These are phyloP conservation scores for Orchesella cincta DNA, from an alignment of 1,140 invertebrate genomes.

Conservation along the genomic window DNA sequence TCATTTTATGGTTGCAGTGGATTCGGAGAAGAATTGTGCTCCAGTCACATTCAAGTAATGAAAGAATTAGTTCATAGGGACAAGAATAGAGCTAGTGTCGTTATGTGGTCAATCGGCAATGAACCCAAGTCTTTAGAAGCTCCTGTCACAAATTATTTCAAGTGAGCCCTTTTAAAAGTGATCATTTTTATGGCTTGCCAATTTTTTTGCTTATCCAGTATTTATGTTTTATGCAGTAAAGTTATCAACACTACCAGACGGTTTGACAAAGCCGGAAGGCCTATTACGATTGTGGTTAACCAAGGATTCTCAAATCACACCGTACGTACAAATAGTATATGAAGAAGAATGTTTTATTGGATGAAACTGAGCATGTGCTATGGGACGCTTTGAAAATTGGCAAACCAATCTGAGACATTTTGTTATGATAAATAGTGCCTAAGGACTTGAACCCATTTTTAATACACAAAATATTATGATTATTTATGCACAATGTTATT, in stretches of 20 bases:
- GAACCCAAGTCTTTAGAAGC: conserved; percentile 59
- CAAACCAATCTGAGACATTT: no score
- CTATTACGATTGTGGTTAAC: conserved; percentile 47
- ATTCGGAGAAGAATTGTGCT: conserved; percentile 55
- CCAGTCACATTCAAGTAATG: conserved; percentile 60
- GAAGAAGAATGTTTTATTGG: no score
- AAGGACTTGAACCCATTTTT: no score
- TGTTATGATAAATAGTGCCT: no score
- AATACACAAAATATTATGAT: no score
- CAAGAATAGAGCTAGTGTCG: conserved; percentile 63
- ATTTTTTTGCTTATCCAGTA: no score
- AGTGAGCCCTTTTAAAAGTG: conserved; percentile 53
- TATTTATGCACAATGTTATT: no score
- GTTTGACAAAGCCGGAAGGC: conserved; percentile 37
- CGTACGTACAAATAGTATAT: no score
- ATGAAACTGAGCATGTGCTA: no score
- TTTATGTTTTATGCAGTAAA: no score
- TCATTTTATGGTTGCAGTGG: conserved; percentile 45
- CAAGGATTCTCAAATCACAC: conserved; percentile 40
- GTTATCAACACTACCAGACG: conserved; percentile 38
- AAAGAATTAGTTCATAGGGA: conserved; percentile 62
- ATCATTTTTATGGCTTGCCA: no score
- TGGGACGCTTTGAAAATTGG: no score
- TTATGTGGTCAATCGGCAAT: conserved; percentile 68
- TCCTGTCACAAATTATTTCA: conserved; percentile 60